Percentiles rank a stretch among this genome's conserved stretches.
Evolutionary conservation across 2,113 vertebrate genomes (phyloP).

Genomic region (Hydrolagus affinis): DNA sequence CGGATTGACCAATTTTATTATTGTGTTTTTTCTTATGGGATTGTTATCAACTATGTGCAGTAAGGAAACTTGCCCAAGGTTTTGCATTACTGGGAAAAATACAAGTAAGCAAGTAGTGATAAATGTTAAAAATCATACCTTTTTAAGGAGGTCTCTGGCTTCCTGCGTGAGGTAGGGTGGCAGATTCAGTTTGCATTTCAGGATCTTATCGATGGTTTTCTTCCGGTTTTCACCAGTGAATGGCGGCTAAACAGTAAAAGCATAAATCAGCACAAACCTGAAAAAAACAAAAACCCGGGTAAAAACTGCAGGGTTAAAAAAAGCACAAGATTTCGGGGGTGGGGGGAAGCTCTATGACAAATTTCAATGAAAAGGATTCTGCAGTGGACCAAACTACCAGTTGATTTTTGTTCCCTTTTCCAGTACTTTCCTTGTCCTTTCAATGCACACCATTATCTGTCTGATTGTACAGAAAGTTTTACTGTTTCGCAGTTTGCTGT

Average conservation of each 20-base stretch:
- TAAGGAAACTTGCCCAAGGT: too few species aligned
- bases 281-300: background rate
- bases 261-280: slow-evolving; percentile 2
- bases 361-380: background rate
- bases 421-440: background rate
- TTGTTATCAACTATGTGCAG: too few species aligned
- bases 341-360: background rate
- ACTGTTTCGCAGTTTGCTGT: too few species aligned
- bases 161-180: slow-evolving; percentile 99
- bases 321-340: background rate
- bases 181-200: slow-evolving; percentile 97
- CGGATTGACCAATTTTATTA: too few species aligned
- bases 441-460: background rate
- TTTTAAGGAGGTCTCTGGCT: slow-evolving; percentile 97
- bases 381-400: background rate
- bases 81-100: background rate
- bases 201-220: slow-evolving; percentile 97
- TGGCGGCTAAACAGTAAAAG: slow-evolving; percentile 63
- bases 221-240: slow-evolving; percentile 96
- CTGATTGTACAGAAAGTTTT: too few species aligned
- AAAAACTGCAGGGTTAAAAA: background rate
- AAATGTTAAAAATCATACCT: slow-evolving; percentile 53
- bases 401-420: background rate
- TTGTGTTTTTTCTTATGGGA: too few species aligned
- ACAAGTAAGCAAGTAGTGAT: background rate